phyloP scores from a whole-genome alignment of 2,113 vertebrate species.

The Trinectes maculatus region DNA sequence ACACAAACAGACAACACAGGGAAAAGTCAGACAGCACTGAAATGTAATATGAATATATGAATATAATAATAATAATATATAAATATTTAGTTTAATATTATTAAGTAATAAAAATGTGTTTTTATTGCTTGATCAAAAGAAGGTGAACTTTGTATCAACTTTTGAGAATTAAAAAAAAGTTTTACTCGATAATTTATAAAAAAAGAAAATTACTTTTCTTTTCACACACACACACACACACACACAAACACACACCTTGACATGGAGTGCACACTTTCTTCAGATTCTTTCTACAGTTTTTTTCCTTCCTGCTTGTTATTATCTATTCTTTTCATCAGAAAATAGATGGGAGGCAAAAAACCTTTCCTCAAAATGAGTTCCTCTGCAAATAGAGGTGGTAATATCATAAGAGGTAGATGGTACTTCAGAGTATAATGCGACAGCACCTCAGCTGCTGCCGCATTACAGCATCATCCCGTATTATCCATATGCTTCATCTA shows the following conservation, averaged over 20 bases:
- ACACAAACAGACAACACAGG: no score
- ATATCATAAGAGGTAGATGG: conserved; percentile 10
- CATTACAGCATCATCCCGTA: background rate
- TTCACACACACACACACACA: background rate
- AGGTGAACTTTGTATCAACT: no score
- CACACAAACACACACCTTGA: background rate
- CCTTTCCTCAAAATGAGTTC: conserved; percentile 24
- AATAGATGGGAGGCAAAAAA: conserved; percentile 22
- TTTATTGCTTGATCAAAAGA: no score
- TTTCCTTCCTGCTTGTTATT: conserved; percentile 11
- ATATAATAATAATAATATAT: no score
- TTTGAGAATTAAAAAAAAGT: no score
- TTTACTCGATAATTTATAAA: no score
- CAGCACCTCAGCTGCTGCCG: conserved; percentile 13
- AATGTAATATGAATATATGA: no score
- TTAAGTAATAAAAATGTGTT: no score
- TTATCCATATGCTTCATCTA: conserved; percentile 2
- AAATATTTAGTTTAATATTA: no score
- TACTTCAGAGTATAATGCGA: conserved; percentile 32
- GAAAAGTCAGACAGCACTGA: no score
- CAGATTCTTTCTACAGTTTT: background rate
- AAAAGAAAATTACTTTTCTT: background rate
- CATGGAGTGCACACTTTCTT: background rate
- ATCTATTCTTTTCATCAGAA: conserved; percentile 36
- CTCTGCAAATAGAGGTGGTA: conserved; percentile 20